Base-by-base conservation (phyloP, 2,113 vertebrate species). In the Syngnathus scovelli region DNA sequence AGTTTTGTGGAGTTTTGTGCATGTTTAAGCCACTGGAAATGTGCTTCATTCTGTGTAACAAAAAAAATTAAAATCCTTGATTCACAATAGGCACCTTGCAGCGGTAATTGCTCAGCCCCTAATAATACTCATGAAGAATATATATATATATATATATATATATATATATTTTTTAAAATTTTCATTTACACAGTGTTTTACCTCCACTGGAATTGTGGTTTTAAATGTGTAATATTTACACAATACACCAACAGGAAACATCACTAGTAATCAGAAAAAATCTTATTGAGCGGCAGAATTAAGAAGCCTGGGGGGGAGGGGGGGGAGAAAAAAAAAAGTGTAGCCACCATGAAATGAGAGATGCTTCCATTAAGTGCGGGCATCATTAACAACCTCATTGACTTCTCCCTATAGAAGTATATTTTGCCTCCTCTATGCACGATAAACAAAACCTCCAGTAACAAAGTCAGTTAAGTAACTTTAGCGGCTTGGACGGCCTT, bases 321-420 rank as follows among this genome's bases (percentile, higher is more conserved):
- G 2, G 1, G 48, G 1, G 2, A 0, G 19, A 49, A 55, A 5
- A 55, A 75, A 75, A 76, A 72, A 68, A 78, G 73, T 84, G 85
- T 85, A 80, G 81, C 76, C 77, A 63, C 61, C 82, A 76, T 83
- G 75, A 88, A 88, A 89, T 84, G 80, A 85, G 74, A 74, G 73
- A 79, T 77, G 74, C 74, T 79, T 85, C 36, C 74, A 79, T 85
- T 88, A 82, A 79, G 55, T 70, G 67, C 76, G 41, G 56, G 71
- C 71, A 82, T 83, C 77, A 86, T 89, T 87, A 85, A 80, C 76
- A 75, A 84, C 70, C 77, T 87, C 78, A 82, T 71, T 82, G 83
- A 76, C 67, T 78, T 73, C 71, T 72, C 76, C 74, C 68, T 74
- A 79, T 76, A 75, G 69, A 75, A 78, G 83, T 73, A 73, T 16